These are phyloP conservation scores for Xenopus borealis DNA, from an alignment of 2,113 vertebrate species.

Conservation along the genomic window DNA sequence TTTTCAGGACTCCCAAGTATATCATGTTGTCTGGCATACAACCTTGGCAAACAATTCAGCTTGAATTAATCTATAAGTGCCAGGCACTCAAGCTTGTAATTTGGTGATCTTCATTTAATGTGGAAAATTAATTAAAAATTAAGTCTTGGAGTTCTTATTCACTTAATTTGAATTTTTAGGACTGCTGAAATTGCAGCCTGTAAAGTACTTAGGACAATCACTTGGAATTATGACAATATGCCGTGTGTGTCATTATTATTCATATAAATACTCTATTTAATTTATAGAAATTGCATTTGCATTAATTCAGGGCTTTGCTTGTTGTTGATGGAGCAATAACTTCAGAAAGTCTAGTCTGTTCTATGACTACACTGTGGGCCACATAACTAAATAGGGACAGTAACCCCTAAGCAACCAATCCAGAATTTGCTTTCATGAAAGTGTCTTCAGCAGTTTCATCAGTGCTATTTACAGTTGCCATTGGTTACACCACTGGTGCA, in stretches of 20 bases:
- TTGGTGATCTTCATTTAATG: constrained; percentile 38
- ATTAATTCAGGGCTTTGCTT: background rate
- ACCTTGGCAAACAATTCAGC: constrained; percentile 31
- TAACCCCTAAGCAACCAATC: no score
- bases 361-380: no score
- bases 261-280: constrained; percentile 20
- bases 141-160: constrained; percentile 27
- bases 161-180: constrained; percentile 3
- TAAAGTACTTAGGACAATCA: constrained; percentile 9
- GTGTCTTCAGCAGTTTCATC: no score
- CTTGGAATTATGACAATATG: constrained; percentile 5
- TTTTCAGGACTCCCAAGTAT: background rate
- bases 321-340: background rate
- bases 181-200: background rate
- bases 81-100: constrained; percentile 31
- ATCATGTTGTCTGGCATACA: constrained; percentile 1
- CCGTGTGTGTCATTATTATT: constrained; percentile 11
- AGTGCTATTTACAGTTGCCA: no score
- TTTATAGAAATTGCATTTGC: constrained; percentile 18
- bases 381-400: no score
- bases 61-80: constrained; percentile 28
- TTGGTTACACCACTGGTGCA: no score
- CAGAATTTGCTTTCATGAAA: no score
- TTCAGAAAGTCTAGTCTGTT: no score
- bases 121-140: constrained; percentile 35